Evolutionary conservation across 2,797 vertebrate species (phyloP).

Genomic region (Netta rufina): DNA sequence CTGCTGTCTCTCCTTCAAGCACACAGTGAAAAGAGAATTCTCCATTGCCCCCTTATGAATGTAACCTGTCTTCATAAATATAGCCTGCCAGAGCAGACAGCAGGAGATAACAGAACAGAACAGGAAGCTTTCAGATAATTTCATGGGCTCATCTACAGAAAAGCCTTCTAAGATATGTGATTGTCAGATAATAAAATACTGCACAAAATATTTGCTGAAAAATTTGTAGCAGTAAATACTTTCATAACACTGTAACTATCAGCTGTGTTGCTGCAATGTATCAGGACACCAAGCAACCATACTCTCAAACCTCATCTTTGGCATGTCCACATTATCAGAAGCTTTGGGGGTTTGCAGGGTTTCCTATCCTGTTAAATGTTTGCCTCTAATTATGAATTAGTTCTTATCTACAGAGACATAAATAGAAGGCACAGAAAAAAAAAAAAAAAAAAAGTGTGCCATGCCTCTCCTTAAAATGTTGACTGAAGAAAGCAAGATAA

Average conservation of each 20-base stretch:
- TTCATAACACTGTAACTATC: too few relatives aligned
- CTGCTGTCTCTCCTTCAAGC: background rate
- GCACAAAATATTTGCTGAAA: too few relatives aligned
- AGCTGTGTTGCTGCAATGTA: too few relatives aligned
- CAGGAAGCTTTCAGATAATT: too few relatives aligned
- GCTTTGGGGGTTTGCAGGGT: background rate
- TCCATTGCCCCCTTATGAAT: background rate
- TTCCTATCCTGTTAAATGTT: background rate
- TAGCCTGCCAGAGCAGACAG: background rate
- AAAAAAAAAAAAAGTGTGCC: background rate
- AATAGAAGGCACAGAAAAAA: background rate
- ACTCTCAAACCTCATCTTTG: too few relatives aligned
- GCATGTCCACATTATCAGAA: background rate
- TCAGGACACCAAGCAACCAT: too few relatives aligned
- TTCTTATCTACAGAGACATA: background rate
- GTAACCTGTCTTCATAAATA: background rate
- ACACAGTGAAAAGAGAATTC: background rate
- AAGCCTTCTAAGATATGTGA: too few relatives aligned
- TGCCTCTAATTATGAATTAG: background rate
- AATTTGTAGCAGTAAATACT: too few relatives aligned
- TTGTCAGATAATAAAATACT: too few relatives aligned
- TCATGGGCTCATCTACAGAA: too few relatives aligned
- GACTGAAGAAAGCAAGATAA: background rate
- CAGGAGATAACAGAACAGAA: too few relatives aligned
- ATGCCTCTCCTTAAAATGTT: background rate